Conservation (phyloP, 2,113 vertebrate genomes). For the Choloepus hoffmanni region DNA sequence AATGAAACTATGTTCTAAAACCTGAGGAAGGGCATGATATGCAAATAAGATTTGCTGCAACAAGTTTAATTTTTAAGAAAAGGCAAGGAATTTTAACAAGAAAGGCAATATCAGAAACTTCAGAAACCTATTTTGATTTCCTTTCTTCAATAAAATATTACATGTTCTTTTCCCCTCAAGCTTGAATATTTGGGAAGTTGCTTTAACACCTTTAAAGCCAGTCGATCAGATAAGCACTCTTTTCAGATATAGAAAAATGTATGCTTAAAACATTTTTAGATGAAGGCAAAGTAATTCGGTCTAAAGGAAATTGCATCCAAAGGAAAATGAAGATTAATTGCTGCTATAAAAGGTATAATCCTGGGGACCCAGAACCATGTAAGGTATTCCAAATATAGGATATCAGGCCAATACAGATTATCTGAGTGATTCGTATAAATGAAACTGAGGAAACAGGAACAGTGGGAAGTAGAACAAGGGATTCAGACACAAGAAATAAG, state of each 20-base stretch:
- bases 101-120: not conserved
- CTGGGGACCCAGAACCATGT: no score
- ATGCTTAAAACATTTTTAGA: conserved; percentile 1
- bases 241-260: not conserved
- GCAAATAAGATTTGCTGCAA: not conserved
- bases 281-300: not conserved
- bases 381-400: not conserved
- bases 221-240: not conserved
- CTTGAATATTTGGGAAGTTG: conserved; percentile 16
- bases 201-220: not conserved
- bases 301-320: conserved; percentile 1
- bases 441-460: not conserved
- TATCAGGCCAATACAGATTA: not conserved
- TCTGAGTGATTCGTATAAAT: not conserved
- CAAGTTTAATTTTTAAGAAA: not conserved
- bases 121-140: not conserved
- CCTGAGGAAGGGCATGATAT: not conserved
- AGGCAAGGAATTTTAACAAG: not conserved
- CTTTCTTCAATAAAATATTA: not conserved
- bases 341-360: not conserved
- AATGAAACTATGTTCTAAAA: conserved; percentile 1
- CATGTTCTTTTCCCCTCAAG: accelerated
- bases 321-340: conserved; percentile 7
- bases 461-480: not conserved
- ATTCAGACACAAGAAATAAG: accelerated